Percentiles rank a stretch among this genome's conserved stretches.
Evolutionary conservation across 2,888 invertebrate genomes (phyloP).

Genomic region (Octodonta nipae): DNA sequence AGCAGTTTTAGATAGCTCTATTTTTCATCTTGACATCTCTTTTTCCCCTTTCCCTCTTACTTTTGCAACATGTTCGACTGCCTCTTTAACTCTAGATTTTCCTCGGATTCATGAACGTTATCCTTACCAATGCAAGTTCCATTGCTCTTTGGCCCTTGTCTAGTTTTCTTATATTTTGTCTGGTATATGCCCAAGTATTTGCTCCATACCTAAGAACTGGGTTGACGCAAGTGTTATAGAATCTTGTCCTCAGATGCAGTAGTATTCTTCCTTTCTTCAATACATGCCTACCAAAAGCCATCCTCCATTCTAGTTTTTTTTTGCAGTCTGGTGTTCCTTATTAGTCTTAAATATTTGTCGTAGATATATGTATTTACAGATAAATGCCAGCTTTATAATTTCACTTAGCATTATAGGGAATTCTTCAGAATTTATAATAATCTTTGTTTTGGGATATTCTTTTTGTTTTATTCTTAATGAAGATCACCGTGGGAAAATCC

Average conservation of each 20-base stretch:
- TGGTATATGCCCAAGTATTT: neutral
- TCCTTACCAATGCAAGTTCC: neutral
- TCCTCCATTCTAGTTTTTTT: neutral
- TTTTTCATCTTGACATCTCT: constrained; percentile 1
- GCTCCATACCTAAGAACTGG: neutral
- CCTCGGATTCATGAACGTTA: neutral
- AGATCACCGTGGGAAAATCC: neutral
- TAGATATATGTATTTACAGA: neutral
- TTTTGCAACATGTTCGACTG: constrained; percentile 1
- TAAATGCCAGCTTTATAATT: neutral
- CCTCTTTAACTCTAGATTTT: neutral
- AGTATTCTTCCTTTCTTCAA: neutral
- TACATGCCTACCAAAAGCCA: constrained; percentile 1
- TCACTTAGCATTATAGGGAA: constrained; percentile 1
- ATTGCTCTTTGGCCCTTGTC: neutral
- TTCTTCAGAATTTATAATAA: neutral
- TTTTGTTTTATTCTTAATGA: constrained; percentile 1
- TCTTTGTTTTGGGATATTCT: constrained; percentile 1
- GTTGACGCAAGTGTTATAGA: neutral
- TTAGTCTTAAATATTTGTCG: constrained; percentile 1
- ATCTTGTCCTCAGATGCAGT: constrained; percentile 1
- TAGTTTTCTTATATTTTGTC: constrained; percentile 1
- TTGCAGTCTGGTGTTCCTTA: constrained; percentile 1
- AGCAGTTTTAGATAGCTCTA: neutral
- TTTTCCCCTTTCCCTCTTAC: neutral